Evolutionary conservation across 2,888 invertebrate species (phyloP), one percentile per base, ranked within the genome.

Genomic region (Crepidodera aurea): DNA sequence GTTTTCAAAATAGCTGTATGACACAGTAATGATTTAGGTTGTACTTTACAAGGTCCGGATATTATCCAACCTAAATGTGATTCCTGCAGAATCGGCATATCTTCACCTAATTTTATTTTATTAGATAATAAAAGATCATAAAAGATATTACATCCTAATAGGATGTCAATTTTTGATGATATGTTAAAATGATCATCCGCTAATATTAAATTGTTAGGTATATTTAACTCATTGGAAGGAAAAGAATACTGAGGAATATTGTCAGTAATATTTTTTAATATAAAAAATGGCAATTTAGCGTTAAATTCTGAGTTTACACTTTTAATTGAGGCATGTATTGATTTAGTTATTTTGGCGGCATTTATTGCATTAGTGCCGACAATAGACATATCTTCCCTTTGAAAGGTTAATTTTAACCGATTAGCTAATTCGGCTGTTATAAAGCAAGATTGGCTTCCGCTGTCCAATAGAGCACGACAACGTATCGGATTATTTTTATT

Each of bases 41-140:
- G 12, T 18, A 4, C 29, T 7, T 15, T 51, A 16, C 39, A 39
- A 25, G 18, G 29, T n/a, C 57, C 62, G 1, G 57, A 42, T 22
- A 62, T 18, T 7, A 57, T 39, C 62, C 62, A 62, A 6, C 57
- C 62, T n/a, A 62, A 44, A 27, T 53, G 42, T 2, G 62, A 55
- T 5, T 58, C 46, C 27, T 53, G 51, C 2, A 62, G 22, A 2
- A 25, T 4, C 4, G 25, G 25, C 25, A 25, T 25, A 25, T 6
- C 25, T 25, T 25, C 25, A 4, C 25, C 25, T 25, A 25, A 25
- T 6, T 25, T 3, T 4, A 25, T 25, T 40, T 40, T 7, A 13
- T 15, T 15, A 8, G 8, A 4, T 15, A 16, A 13, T 13, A 16
- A 15, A 3, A 16, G 1, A 13, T 40, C 39, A 40, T 44, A 62